phyloP scores from a whole-genome alignment of 2,797 vertebrate species.

The Steatocranus sp. region DNA sequence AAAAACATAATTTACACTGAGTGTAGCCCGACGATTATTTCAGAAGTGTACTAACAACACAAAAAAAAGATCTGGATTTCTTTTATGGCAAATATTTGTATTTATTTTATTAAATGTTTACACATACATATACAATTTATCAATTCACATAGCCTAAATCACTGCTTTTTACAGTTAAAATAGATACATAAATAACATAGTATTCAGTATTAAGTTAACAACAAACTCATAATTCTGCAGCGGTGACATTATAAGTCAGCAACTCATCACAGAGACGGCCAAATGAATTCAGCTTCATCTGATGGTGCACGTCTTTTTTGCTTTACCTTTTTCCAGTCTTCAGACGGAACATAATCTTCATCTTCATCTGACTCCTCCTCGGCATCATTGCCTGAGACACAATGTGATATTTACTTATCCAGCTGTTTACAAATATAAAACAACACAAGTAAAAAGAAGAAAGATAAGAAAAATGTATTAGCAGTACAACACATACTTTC shows the following conservation, averaged over 20 bases:
- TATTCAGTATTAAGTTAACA: neutral
- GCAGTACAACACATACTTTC: constrained; percentile 79
- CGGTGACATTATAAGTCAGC: neutral
- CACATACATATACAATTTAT: neutral
- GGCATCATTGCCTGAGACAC: constrained; percentile 84
- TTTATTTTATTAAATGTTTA: neutral
- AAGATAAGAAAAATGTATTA: neutral
- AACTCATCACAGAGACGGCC: neutral
- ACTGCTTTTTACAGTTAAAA: neutral
- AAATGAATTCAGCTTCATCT: neutral
- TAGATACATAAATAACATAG: neutral
- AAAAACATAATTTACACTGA: constrained; percentile 1
- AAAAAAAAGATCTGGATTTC: neutral
- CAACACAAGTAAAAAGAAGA: neutral
- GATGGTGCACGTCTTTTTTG: neutral
- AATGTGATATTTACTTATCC: neutral
- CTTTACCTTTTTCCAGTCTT: constrained; percentile 97
- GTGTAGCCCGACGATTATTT: neutral
- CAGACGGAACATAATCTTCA: constrained; percentile 97
- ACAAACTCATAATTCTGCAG: neutral
- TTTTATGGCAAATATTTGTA: neutral
- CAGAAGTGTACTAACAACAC: neutral
- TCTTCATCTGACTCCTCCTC: constrained; percentile 98
- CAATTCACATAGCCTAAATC: neutral
- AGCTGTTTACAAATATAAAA: neutral